phyloP scores from a whole-genome alignment of 2,888 invertebrate species.

The Eupithecia insigniata region DNA sequence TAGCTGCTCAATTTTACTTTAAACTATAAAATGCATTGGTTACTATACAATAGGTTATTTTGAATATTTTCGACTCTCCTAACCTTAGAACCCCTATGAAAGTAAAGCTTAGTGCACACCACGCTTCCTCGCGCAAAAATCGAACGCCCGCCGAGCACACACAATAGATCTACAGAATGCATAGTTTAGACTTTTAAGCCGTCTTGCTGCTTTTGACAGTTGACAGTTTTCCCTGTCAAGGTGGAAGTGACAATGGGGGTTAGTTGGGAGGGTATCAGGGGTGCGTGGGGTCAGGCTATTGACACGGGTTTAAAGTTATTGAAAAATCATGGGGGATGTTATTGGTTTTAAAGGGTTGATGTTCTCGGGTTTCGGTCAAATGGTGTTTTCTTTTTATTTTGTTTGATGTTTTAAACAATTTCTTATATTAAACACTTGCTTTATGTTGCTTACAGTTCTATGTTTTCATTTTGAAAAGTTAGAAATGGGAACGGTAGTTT shows the following conservation, averaged over 20 bases:
- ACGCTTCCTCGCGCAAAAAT: constrained; percentile 34
- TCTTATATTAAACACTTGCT: neutral
- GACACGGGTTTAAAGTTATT: constrained; percentile 82
- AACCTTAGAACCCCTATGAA: neutral
- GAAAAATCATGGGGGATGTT: constrained; percentile 71
- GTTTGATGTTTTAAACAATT: neutral
- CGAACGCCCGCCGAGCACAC: constrained; percentile 58
- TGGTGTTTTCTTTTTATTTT: constrained; percentile 18
- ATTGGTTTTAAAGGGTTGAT: constrained; percentile 60
- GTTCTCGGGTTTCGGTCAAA: constrained; percentile 47
- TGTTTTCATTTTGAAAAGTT: neutral
- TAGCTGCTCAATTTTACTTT: no score
- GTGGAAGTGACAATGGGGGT: constrained; percentile 70
- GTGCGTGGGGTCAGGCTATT: constrained; percentile 62
- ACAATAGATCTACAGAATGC: constrained; percentile 74
- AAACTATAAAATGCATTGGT: no score
- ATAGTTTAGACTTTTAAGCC: constrained; percentile 74
- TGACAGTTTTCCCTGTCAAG: constrained; percentile 82
- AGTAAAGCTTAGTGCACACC: constrained; percentile 47
- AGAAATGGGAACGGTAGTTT: neutral
- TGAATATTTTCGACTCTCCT: neutral
- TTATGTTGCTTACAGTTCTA: neutral
- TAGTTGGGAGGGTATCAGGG: constrained; percentile 76
- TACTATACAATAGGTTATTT: no score
- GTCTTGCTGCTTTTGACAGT: constrained; percentile 83